Evolutionary conservation across 2,113 vertebrate genomes (phyloP).

Genomic region (Hepsetus odoe): DNA sequence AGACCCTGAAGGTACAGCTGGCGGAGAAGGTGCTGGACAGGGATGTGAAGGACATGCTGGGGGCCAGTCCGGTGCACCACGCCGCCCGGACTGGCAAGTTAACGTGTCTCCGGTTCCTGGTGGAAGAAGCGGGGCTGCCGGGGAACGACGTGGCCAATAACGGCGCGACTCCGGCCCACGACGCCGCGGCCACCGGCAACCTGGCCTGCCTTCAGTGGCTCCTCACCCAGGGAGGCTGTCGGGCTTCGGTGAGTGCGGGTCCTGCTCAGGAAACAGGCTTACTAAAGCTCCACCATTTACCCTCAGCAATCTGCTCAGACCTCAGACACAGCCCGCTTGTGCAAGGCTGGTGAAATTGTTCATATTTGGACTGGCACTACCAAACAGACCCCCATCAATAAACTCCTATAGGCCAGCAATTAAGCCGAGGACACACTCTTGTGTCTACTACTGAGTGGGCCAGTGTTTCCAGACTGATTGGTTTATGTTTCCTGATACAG

Average conservation of each 20-base stretch:
- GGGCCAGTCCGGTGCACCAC: slow-evolving; percentile 87
- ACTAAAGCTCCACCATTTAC: too few relatives aligned
- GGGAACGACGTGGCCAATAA: slow-evolving; percentile 82
- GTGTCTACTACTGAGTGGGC: too few relatives aligned
- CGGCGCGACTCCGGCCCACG: slow-evolving; percentile 90
- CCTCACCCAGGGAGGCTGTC: slow-evolving; percentile 85
- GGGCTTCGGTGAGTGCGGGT: slow-evolving; percentile 81
- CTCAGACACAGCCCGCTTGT: too few relatives aligned
- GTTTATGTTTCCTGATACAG: too few relatives aligned
- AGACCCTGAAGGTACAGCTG: slow-evolving; percentile 75
- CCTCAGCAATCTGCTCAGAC: too few relatives aligned
- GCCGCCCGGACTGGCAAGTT: slow-evolving; percentile 88
- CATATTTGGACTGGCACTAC: too few relatives aligned
- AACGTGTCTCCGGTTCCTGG: slow-evolving; percentile 84
- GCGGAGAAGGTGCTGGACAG: slow-evolving; percentile 70
- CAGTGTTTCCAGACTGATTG: too few relatives aligned
- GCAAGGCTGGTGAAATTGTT: too few relatives aligned
- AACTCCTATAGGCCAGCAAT: too few relatives aligned
- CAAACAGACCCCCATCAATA: too few relatives aligned
- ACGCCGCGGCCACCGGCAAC: slow-evolving; percentile 93
- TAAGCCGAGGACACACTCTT: too few relatives aligned
- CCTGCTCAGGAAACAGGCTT: too few relatives aligned
- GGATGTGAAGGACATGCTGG: slow-evolving; percentile 80
- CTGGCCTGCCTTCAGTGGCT: slow-evolving; percentile 92
- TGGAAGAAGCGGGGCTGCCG: slow-evolving; percentile 82